Evolutionary conservation across 37 sponge, comb jelly and placozoan genomes (phyloP).

Genomic region (Ianthella basta): DNA sequence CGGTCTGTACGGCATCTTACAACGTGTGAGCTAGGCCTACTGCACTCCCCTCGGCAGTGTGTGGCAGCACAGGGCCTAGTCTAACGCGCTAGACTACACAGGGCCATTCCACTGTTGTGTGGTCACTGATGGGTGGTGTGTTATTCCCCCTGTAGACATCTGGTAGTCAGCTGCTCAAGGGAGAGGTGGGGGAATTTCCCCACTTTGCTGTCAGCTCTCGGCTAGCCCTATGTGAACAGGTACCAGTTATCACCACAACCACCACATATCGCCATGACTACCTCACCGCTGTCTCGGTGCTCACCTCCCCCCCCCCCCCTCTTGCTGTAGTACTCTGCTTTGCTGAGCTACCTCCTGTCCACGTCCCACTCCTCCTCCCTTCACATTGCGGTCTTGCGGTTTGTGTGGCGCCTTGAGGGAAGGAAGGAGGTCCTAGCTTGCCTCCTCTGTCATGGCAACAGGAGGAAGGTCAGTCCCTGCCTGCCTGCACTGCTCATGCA

Average conservation of each 20-base stretch:
- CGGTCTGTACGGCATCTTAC: slow-evolving; percentile 25
- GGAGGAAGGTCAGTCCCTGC: neutral
- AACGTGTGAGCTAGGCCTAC: slow-evolving; percentile 21
- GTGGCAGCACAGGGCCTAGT: too few species aligned
- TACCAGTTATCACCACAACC: too few species aligned
- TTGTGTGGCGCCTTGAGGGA: slow-evolving; percentile 8
- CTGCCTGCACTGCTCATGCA: neutral
- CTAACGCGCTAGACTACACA: too few species aligned
- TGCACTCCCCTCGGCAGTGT: neutral
- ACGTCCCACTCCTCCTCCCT: neutral
- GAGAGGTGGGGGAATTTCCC: neutral
- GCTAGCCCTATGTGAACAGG: slow-evolving; percentile 2
- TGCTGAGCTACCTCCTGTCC: slow-evolving; percentile 16
- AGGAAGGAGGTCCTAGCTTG: neutral
- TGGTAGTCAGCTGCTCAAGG: neutral
- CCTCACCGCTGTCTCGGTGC: too few species aligned
- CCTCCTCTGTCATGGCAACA: neutral
- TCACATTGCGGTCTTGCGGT: slow-evolving; percentile 1
- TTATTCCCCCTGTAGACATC: neutral
- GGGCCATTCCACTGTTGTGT: neutral
- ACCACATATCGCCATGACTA: too few species aligned
- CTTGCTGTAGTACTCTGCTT: neutral
- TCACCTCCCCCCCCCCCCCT: neutral
- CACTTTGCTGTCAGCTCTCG: neutral
- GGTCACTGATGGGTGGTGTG: neutral